Evolutionary conservation across 2,888 invertebrate genomes (phyloP).

Genomic region (Ichneumon xanthorius): DNA sequence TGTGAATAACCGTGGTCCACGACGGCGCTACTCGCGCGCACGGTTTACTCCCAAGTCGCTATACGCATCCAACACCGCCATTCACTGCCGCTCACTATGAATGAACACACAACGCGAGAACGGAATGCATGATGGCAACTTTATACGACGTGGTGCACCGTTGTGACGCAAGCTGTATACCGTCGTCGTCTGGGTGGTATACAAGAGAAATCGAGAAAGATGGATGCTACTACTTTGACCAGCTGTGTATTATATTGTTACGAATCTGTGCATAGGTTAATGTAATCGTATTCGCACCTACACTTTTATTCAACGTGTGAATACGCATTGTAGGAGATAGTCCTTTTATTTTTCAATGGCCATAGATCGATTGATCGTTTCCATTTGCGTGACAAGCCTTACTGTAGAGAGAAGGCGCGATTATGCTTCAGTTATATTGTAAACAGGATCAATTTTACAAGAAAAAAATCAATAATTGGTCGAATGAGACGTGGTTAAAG

Average conservation of each 20-base stretch:
- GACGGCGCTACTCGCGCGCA: conserved; percentile 59
- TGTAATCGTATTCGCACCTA: conserved; percentile 63
- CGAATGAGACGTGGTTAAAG: no score
- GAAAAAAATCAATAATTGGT: no score
- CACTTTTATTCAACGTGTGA: conserved; percentile 32
- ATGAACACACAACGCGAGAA: conserved; percentile 76
- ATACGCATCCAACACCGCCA: conserved; percentile 64
- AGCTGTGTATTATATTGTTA: conserved; percentile 9
- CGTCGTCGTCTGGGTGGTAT: conserved; percentile 38
- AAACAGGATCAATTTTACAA: not conserved
- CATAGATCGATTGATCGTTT: conserved; percentile 69
- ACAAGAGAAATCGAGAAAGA: conserved; percentile 31
- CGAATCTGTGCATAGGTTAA: conserved; percentile 19
- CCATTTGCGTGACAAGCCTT: conserved; percentile 57
- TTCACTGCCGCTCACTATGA: conserved; percentile 77
- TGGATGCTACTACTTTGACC: not conserved
- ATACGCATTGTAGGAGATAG: conserved; percentile 55
- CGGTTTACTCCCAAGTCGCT: conserved; percentile 68
- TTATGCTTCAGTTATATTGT: conserved; percentile 1
- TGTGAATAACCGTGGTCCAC: conserved; percentile 37
- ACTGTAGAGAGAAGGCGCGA: conserved; percentile 31
- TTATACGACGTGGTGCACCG: conserved; percentile 72
- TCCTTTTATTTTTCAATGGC: conserved; percentile 65
- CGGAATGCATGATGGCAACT: conserved; percentile 74
- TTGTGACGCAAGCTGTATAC: conserved; percentile 67